Conservation (phyloP, 30 jellyfish, hydroid and myxozoan species). For the Morbakka virulenta region DNA sequence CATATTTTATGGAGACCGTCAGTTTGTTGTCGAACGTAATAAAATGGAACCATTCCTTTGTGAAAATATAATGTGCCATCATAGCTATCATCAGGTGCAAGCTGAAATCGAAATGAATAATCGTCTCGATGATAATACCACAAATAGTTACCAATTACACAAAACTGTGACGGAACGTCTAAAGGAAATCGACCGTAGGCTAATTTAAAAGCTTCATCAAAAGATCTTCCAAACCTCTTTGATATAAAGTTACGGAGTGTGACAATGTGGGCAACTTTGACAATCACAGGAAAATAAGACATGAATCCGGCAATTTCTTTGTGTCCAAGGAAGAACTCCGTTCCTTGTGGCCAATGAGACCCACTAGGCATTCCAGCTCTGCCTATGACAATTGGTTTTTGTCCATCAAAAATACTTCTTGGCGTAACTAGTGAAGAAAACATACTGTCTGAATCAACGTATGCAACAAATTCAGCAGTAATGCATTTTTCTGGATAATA, state of each 20-base stretch:
- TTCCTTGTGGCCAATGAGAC: too few relatives aligned
- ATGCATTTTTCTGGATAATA: slow-evolving; percentile 55
- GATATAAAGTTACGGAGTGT: slow-evolving; percentile 38
- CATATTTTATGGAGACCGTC: too few relatives aligned
- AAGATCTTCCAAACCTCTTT: slow-evolving; percentile 17
- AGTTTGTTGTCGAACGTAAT: too few relatives aligned
- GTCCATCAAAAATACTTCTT: slow-evolving; percentile 22
- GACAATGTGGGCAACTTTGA: slow-evolving; percentile 30
- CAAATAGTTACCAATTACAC: slow-evolving; percentile 57
- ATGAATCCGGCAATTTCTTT: slow-evolving; percentile 57
- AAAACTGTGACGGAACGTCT: slow-evolving; percentile 55
- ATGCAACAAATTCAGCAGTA: slow-evolving; percentile 47
- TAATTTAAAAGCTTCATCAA: slow-evolving; percentile 31
- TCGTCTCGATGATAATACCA: slow-evolving; percentile 61
- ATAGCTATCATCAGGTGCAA: slow-evolving; percentile 39
- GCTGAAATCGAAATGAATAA: slow-evolving; percentile 58
- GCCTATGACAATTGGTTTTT: slow-evolving; percentile 43
- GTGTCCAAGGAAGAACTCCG: too few relatives aligned
- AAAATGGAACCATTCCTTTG: too few relatives aligned
- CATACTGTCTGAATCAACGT: slow-evolving; percentile 62
- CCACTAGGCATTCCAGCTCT: slow-evolving; percentile 22
- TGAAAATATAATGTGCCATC: too few relatives aligned
- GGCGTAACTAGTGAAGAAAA: slow-evolving; percentile 65
- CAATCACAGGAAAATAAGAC: slow-evolving; percentile 68
- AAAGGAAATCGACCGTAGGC: slow-evolving; percentile 32